A percentile compares a stretch with the other conserved stretches of the same genome.
These are phyloP conservation scores for Bimastos eiseni DNA, from an alignment of 2,888 invertebrate genomes.

Conservation along the genomic window DNA sequence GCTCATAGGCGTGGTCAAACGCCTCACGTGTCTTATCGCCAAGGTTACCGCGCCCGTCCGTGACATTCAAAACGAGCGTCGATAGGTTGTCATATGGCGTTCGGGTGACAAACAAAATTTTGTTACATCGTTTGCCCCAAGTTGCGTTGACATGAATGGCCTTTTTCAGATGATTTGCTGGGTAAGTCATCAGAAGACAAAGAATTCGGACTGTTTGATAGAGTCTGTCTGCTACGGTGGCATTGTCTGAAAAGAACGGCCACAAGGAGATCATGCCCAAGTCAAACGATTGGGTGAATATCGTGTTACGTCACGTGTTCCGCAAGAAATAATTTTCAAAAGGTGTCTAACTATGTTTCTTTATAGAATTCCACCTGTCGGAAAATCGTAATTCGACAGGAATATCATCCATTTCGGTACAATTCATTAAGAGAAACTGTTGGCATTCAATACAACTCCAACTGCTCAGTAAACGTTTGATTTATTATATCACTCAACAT, in stretches of 20 bases:
- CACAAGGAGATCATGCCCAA: no score
- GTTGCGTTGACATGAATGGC: conserved; percentile 75
- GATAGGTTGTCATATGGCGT: conserved; percentile 67
- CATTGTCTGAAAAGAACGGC: conserved; percentile 47
- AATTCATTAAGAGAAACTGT: no score
- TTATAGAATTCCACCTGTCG: no score
- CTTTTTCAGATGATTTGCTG: conserved; percentile 82
- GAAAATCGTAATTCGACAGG: no score
- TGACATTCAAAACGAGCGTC: neutral
- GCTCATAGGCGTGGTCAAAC: neutral
- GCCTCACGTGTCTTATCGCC: neutral
- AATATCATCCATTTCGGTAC: no score
- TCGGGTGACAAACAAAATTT: conserved; percentile 62
- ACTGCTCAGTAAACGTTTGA: no score
- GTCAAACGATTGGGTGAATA: no score
- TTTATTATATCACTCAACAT: no score
- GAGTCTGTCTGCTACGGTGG: conserved; percentile 64
- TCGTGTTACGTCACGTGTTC: no score
- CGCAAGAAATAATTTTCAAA: no score
- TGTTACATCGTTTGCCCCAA: conserved; percentile 82
- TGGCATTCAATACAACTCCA: no score
- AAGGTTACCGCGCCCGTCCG: neutral
- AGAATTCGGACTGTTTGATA: conserved; percentile 79
- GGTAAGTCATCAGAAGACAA: conserved; percentile 96
- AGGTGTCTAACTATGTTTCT: no score